Conservation (phyloP, 2,113 vertebrate species). For the Emydura subglobosa region DNA sequence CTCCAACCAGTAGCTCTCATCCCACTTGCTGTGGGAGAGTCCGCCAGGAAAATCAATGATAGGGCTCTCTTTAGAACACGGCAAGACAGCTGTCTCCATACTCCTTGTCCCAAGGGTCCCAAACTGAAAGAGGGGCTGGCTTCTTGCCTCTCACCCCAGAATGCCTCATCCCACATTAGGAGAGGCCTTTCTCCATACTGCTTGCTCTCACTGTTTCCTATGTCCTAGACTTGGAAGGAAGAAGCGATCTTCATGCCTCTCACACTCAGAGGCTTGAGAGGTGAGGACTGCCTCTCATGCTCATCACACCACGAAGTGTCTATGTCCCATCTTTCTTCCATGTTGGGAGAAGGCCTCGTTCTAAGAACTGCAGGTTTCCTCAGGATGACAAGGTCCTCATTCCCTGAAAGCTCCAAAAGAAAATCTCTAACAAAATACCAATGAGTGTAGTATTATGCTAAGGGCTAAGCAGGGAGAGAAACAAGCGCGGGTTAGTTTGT, state of each 20-base stretch:
- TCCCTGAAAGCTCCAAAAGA: background rate
- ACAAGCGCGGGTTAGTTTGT: constrained; percentile 43
- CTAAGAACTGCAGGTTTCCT: background rate
- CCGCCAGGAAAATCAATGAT: constrained; percentile 12
- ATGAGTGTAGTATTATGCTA: constrained; percentile 28
- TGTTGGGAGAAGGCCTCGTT: background rate
- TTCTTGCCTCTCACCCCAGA: constrained; percentile 29
- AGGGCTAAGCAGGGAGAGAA: constrained; percentile 47
- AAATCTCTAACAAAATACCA: constrained; percentile 25
- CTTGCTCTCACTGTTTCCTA: constrained; percentile 26
- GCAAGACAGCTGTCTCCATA: background rate
- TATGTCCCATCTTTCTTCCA: background rate
- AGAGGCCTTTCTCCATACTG: background rate
- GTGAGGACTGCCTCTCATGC: constrained; percentile 20
- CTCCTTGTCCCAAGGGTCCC: background rate
- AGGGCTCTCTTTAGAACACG: constrained; percentile 2
- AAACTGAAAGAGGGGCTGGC: constrained; percentile 2
- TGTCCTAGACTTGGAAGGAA: constrained; percentile 41
- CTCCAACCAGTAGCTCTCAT: constrained; percentile 15
- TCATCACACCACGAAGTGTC: background rate
- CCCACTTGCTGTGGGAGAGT: constrained; percentile 39
- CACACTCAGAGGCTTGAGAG: background rate
- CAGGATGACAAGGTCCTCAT: background rate
- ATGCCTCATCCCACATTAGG: background rate
- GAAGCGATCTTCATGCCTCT: constrained; percentile 12